These are phyloP conservation scores for Drosophila nr. fundita DNA, from an alignment of 2,888 invertebrate genomes.

Conservation along the genomic window DNA sequence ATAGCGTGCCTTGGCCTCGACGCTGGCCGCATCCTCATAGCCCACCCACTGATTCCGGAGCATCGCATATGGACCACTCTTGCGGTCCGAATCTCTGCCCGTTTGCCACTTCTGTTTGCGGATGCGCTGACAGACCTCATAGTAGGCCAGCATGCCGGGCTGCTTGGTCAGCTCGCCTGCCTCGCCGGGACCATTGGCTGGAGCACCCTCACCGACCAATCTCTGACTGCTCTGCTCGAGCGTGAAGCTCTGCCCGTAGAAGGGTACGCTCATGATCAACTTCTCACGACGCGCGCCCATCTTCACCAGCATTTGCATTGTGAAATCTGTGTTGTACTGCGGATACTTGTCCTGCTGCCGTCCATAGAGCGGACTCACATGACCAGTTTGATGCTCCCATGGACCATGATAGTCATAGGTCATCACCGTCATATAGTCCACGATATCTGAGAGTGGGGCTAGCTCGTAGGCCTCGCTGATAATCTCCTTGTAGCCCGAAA, in stretches of 20 bases:
- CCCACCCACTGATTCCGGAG: conserved; percentile 95
- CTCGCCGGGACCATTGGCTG: conserved; percentile 90
- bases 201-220: conserved; percentile 87
- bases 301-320: conserved; percentile 90
- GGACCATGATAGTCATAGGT: conserved; percentile 95
- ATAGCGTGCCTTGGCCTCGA: conserved; percentile 91
- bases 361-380: conserved; percentile 91
- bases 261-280: conserved; percentile 91
- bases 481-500: conserved; percentile 96
- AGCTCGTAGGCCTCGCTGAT: conserved; percentile 95
- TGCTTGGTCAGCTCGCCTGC: conserved; percentile 93
- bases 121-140: conserved; percentile 92
- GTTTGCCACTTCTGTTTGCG: conserved; percentile 89
- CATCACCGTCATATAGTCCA: conserved; percentile 94
- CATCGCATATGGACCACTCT: conserved; percentile 89
- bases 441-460: conserved; percentile 88
- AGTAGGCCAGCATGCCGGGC: conserved; percentile 94
- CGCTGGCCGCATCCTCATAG: conserved; percentile 92
- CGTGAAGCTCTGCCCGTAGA: conserved; percentile 95
- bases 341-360: conserved; percentile 89
- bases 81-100: conserved; percentile 88
- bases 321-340: conserved; percentile 92
- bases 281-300: conserved; percentile 92
- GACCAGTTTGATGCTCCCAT: conserved; percentile 93
- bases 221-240: conserved; percentile 85